A percentile compares a stretch with the other conserved stretches of the same genome.
These are phyloP conservation scores for Campylomormyrus numenius DNA, from an alignment of 2,113 vertebrate species.

Conservation along the genomic window DNA sequence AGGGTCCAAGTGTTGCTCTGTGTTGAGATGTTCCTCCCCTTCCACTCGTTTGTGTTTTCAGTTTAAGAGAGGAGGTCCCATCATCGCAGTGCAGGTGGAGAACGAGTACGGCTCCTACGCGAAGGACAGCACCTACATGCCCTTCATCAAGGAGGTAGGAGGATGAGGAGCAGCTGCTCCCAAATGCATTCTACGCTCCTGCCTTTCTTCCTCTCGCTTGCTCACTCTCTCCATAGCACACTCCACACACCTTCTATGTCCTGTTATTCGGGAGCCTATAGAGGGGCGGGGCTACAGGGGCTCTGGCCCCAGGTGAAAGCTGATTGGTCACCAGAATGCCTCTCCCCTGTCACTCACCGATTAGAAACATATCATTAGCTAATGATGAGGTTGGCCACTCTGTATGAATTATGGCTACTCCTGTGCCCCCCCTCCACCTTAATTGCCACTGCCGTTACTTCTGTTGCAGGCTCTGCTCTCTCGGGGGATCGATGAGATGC, in stretches of 20 bases:
- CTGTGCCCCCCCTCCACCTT: neutral
- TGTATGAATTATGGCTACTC: neutral
- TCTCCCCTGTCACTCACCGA: neutral
- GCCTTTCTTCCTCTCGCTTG: neutral
- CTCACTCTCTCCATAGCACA: neutral
- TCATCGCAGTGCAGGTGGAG: slow-evolving; percentile 88
- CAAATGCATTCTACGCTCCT: neutral
- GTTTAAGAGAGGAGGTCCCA: slow-evolving; percentile 87
- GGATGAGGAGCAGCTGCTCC: neutral
- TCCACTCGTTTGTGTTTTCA: slow-evolving; percentile 39
- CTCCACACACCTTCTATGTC: neutral
- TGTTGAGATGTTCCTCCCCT: neutral
- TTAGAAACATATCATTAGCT: neutral
- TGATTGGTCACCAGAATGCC: neutral
- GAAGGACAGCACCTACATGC: slow-evolving; percentile 76
- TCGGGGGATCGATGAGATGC: slow-evolving; percentile 75
- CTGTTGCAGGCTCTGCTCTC: slow-evolving; percentile 66
- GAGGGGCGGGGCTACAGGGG: neutral
- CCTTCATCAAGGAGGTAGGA: slow-evolving; percentile 78
- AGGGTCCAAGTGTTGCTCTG: neutral
- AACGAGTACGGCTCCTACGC: slow-evolving; percentile 85
- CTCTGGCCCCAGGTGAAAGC: neutral
- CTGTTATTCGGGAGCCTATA: neutral
- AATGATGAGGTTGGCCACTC: neutral
- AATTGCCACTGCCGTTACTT: neutral